Percentiles rank a stretch among this genome's conserved stretches.
Evolutionary conservation across 1,140 invertebrate species (phyloP).

Genomic region (Trachymyrmex cornetzi): DNA sequence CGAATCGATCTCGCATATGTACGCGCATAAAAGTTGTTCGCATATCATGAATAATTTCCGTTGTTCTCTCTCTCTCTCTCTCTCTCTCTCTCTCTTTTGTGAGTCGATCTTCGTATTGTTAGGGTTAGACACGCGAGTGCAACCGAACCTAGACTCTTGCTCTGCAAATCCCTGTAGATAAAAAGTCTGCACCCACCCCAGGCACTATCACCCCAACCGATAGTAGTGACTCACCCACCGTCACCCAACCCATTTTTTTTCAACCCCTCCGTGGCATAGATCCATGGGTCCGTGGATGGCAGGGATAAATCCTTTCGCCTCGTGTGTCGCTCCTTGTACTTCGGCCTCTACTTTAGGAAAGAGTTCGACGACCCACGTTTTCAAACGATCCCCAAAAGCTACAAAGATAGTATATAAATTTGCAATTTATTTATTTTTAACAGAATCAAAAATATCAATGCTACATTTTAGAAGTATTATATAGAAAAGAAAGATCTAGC

Average conservation of each 20-base stretch:
- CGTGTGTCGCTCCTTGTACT: slow-evolving; percentile 73
- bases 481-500: neutral
- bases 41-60: slow-evolving; percentile 85
- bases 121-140: slow-evolving; percentile 78
- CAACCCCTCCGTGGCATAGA: slow-evolving; percentile 80
- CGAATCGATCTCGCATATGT: slow-evolving; percentile 61
- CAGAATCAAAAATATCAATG: neutral
- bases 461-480: neutral
- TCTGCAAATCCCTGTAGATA: slow-evolving; percentile 85
- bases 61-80: slow-evolving; percentile 55
- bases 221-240: slow-evolving; percentile 82
- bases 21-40: slow-evolving; percentile 77
- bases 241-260: slow-evolving; percentile 83
- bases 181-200: slow-evolving; percentile 82
- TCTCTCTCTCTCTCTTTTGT: slow-evolving; percentile 64
- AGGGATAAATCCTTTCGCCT: slow-evolving; percentile 83
- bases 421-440: slow-evolving; percentile 1
- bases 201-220: slow-evolving; percentile 79
- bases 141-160: slow-evolving; percentile 82
- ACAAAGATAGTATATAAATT: neutral
- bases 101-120: slow-evolving; percentile 77
- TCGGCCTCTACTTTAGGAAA: slow-evolving; percentile 51
- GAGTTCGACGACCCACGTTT: slow-evolving; percentile 65
- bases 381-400: slow-evolving; percentile 1
- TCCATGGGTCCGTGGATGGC: slow-evolving; percentile 76